phyloP scores from a whole-genome alignment of 2,113 vertebrate species.

The Excalfactoria chinensis region DNA sequence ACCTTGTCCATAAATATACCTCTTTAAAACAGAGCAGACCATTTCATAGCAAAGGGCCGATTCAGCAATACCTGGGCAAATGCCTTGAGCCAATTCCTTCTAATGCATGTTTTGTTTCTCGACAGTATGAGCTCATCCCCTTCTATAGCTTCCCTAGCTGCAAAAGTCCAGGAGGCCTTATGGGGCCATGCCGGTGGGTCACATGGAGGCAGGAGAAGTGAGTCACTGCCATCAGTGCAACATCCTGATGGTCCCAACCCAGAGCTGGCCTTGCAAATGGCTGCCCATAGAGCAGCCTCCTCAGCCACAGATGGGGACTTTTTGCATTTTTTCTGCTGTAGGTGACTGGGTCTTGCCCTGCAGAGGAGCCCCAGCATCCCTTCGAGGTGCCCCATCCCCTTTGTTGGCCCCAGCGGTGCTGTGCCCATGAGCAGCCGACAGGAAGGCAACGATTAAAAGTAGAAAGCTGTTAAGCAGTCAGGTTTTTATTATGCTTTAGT shows the following conservation, averaged over 20 bases:
- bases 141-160: neutral
- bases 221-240: neutral
- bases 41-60: neutral
- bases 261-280: neutral
- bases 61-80: neutral
- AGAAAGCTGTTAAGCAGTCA: slow-evolving; percentile 78
- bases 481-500: slow-evolving; percentile 81
- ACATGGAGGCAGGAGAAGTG: neutral
- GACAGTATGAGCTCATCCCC: fast-evolving
- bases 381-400: neutral
- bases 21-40: neutral
- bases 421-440: slow-evolving; percentile 63
- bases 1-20: neutral
- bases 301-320: neutral
- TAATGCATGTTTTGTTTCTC: neutral
- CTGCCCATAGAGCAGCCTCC: neutral
- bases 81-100: neutral
- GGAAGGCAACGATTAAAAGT: slow-evolving; percentile 78
- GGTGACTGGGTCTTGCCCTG: neutral
- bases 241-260: neutral
- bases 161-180: neutral
- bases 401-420: neutral
- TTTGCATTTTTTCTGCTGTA: neutral
- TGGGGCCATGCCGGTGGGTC: neutral
- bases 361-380: neutral